Conservation (phyloP, 2,113 vertebrate genomes). For the Ptilonorhynchus violaceus region DNA sequence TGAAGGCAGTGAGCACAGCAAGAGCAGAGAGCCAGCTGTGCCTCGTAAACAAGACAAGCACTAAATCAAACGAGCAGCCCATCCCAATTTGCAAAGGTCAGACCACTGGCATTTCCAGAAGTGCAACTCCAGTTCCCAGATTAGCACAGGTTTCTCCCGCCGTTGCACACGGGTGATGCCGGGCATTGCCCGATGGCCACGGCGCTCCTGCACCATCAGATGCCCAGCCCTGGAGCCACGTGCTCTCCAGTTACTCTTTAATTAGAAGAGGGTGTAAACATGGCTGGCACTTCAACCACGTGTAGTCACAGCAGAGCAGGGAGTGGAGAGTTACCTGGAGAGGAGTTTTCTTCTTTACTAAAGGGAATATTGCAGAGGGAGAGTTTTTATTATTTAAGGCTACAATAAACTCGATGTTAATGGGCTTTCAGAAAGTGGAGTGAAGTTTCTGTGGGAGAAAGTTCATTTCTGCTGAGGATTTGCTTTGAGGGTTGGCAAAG, state of each 20-base stretch:
- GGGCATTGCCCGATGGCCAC: fast-evolving
- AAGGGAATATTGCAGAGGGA: neutral
- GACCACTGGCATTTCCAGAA: neutral
- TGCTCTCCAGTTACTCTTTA: neutral
- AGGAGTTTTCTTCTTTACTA: too few species aligned
- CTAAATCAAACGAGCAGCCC: neutral
- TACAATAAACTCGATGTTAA: neutral
- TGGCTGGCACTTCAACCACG: neutral
- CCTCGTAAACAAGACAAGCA: neutral
- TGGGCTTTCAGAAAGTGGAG: neutral
- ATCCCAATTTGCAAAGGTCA: neutral
- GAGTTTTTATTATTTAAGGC: neutral
- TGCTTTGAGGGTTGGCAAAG: neutral
- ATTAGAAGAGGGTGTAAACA: fast-evolving
- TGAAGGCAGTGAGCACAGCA: neutral
- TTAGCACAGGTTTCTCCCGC: neutral
- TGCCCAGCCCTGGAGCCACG: fast-evolving
- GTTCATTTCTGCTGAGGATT: neutral
- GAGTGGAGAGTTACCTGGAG: neutral
- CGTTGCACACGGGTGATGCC: fast-evolving
- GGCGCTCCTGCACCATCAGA: fast-evolving
- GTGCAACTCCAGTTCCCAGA: neutral
- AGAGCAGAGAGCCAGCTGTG: neutral
- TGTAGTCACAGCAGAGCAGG: fast-evolving
- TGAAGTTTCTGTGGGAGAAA: neutral